phyloP scores from a whole-genome alignment of 2,113 vertebrate species.

The Apeltes quadracus region DNA sequence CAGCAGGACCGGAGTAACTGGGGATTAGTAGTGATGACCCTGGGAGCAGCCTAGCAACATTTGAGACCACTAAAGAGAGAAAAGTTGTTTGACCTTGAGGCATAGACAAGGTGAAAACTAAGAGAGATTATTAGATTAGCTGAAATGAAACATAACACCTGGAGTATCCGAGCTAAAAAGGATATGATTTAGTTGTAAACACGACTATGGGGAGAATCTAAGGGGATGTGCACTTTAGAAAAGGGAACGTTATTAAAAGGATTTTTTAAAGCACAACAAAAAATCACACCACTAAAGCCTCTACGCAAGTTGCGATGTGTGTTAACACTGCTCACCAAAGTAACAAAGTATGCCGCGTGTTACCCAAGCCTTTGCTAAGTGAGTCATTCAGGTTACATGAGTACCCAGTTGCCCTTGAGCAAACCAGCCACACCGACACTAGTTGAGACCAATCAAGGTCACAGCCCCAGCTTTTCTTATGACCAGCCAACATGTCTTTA shows the following conservation, averaged over 20 bases:
- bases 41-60: conserved; percentile 88
- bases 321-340: conserved; percentile 34
- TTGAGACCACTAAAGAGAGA: conserved; percentile 92
- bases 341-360: conserved; percentile 47
- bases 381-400: conserved; percentile 66
- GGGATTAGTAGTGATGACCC: conserved; percentile 92
- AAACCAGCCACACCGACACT: conserved; percentile 52
- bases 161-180: conserved; percentile 50
- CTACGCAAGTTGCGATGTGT: conserved; percentile 5
- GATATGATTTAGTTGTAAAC: conserved; percentile 36
- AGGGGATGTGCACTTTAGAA: conserved; percentile 4
- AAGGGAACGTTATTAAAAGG: neutral
- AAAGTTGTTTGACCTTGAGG: conserved; percentile 85
- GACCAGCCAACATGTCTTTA: conserved; percentile 69
- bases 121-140: conserved; percentile 84
- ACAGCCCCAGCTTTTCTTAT: conserved; percentile 62
- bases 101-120: conserved; percentile 84
- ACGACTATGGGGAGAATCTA: conserved; percentile 17
- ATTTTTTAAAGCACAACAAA: neutral
- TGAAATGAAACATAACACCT: conserved; percentile 76
- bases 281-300: neutral
- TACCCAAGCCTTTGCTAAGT: conserved; percentile 51
- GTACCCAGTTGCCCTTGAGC: conserved; percentile 53
- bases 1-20: conserved; percentile 84
- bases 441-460: conserved; percentile 72